Evolutionary conservation across 2,888 invertebrate genomes (phyloP), one percentile per base, ranked within the genome.

Genomic region (Macaria liturata): DNA sequence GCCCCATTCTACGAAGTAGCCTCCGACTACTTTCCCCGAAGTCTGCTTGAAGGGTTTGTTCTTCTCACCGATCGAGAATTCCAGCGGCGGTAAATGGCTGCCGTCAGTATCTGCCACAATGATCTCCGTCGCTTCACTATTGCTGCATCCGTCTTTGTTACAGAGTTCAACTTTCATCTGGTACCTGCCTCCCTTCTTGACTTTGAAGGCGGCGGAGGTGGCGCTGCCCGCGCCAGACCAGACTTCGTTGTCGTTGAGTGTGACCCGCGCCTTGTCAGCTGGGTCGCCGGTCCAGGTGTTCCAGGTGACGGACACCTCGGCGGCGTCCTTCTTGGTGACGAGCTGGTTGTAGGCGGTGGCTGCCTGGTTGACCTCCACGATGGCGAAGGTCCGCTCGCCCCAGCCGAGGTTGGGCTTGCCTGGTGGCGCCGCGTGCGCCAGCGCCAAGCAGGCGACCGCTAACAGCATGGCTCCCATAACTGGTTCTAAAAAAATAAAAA

Each of bases 281-380:
- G 84, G 74, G 61, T 91, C 91, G 0, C 91, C 91, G 4, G 89
- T 82, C 91, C 91, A 91, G 31, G 87, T 86, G 70, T 91, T 90
- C 91, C 91, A 91, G 4, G 83, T 87, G n/a, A 91, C 86, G 0
- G 89, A 72, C 7, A 91, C 91, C 40, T 91, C 91, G 1, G 91
- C 91, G 0, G 84, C 82, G 31, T 91, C 91, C 20, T 71, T 79
- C 55, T 80, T 80, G 1, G 72, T 87, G 30, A 91, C 91, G 42
- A 91, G 81, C 69, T 91, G 91, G 73, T 91, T 90, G 71, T 91
- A 91, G 0, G 91, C 91, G 3, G 91, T 91, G 9, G 91, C 91
- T 7, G 91, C 91, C 68, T 91, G 91, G 69, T 89, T 91, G 61
- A 91, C 91, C 71, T 91, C 91, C 31, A 91, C 78, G 66, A 91